Conservation (phyloP, 2,797 vertebrate genomes). For the Micrastur ruficollis region DNA sequence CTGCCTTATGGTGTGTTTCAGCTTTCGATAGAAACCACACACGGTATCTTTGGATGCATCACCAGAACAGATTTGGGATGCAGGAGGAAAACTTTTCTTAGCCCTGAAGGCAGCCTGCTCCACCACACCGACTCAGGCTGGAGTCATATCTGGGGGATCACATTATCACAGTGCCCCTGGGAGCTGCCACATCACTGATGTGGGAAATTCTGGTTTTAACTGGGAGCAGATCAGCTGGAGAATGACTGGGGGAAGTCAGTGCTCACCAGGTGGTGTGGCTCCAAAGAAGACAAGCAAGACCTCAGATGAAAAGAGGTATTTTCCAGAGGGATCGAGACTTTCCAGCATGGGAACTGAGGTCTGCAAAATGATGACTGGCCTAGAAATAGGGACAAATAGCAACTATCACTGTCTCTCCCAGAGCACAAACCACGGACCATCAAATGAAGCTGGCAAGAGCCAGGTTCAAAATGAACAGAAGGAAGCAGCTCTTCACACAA, state of each 20-base stretch:
- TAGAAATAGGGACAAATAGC: background rate
- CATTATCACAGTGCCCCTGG: background rate
- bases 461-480: background rate
- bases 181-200: background rate
- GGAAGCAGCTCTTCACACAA: background rate
- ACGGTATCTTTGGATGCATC: background rate
- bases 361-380: background rate
- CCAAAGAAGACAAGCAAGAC: background rate
- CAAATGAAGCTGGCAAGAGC: background rate
- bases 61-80: background rate
- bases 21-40: slow-evolving; percentile 20
- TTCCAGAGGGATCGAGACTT: background rate
- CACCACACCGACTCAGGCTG: background rate
- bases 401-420: background rate
- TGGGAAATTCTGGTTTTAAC: background rate
- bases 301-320: background rate
- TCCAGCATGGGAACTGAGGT: background rate
- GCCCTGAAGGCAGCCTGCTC: background rate
- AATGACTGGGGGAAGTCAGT: background rate
- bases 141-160: background rate
- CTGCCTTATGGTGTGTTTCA: slow-evolving; percentile 32
- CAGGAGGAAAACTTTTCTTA: background rate
- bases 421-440: background rate
- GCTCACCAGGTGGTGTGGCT: background rate
- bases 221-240: background rate